These are phyloP conservation scores for Micronycteris hirsuta DNA, from an alignment of 2,113 vertebrate genomes.

Conservation along the genomic window DNA sequence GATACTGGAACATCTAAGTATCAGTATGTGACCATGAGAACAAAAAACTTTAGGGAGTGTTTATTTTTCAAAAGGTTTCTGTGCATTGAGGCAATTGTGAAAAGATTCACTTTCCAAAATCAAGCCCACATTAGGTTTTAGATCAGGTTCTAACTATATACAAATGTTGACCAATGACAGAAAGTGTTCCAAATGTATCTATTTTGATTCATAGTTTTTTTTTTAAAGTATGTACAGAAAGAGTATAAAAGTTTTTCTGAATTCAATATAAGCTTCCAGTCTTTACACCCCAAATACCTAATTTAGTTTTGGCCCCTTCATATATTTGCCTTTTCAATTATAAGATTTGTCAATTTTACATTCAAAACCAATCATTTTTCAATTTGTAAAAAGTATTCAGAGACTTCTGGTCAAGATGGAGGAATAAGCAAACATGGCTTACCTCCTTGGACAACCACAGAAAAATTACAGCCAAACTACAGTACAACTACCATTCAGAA, in stretches of 20 bases:
- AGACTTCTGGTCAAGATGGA: no score
- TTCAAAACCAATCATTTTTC: not conserved
- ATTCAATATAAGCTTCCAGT: not conserved
- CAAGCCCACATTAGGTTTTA: constrained; percentile 65
- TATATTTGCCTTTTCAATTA: not conserved
- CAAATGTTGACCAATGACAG: constrained; percentile 69
- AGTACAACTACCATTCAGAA: no score
- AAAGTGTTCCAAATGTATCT: constrained; percentile 72
- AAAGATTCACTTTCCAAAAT: constrained; percentile 62
- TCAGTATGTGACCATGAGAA: constrained; percentile 71
- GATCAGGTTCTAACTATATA: constrained; percentile 75
- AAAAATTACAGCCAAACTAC: no score
- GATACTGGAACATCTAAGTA: constrained; percentile 62
- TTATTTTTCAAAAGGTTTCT: constrained; percentile 66
- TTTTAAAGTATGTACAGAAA: constrained; percentile 30
- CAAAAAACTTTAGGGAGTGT: constrained; percentile 29
- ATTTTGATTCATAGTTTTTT: constrained; percentile 68
- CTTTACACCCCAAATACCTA: not conserved
- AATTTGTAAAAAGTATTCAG: not conserved
- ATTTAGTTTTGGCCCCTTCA: not conserved
- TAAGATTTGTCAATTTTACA: not conserved
- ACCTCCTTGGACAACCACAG: no score
- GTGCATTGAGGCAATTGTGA: constrained; percentile 58
- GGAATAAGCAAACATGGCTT: not conserved
- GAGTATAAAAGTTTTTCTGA: not conserved